Percentiles rank a stretch among this genome's conserved stretches.
These are phyloP conservation scores for Heliconius hermathena DNA, from an alignment of 1,140 invertebrate species.

Conservation along the genomic window DNA sequence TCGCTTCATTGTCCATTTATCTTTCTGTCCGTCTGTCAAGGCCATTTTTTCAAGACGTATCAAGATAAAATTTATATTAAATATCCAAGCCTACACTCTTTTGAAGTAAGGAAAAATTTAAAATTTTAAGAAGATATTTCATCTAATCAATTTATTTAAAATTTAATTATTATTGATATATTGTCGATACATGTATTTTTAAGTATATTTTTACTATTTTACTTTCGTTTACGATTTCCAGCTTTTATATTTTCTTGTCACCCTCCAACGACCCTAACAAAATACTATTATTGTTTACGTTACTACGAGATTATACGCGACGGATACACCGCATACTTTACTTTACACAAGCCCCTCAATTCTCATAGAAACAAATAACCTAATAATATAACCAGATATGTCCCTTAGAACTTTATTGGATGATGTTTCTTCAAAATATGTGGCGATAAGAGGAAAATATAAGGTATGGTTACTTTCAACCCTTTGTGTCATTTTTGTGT, in stretches of 20 bases:
- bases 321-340: conserved; percentile 37
- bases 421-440: conserved; percentile 16
- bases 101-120: too few relatives aligned
- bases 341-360: conserved; percentile 20
- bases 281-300: conserved; percentile 59
- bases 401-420: conserved; percentile 21
- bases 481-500: background rate
- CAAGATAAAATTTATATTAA: too few relatives aligned
- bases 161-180: too few relatives aligned
- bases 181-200: too few relatives aligned
- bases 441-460: conserved; percentile 12
- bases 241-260: conserved; percentile 17
- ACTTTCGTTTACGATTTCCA: background rate
- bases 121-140: too few relatives aligned
- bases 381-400: conserved; percentile 32
- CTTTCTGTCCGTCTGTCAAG: too few relatives aligned
- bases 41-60: too few relatives aligned
- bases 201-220: background rate
- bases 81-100: too few relatives aligned
- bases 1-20: too few relatives aligned
- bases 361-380: conserved; percentile 31
- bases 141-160: too few relatives aligned
- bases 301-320: conserved; percentile 51
- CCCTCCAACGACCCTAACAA: conserved; percentile 38
- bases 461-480: background rate